Conservation (phyloP, 1,140 invertebrate genomes). For the Danaus plexippus region DNA sequence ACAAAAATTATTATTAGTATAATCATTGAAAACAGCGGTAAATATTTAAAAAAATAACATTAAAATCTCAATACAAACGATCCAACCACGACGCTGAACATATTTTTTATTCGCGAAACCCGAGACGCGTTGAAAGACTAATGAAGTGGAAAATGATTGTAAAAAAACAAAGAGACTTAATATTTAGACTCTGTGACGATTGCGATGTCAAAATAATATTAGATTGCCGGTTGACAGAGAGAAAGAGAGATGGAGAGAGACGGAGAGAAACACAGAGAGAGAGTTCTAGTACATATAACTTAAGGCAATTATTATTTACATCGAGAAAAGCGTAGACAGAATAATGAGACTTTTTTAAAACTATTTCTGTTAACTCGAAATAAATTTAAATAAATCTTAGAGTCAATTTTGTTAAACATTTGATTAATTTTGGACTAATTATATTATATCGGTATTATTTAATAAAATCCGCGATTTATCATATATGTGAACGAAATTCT, state of each 20-base stretch:
- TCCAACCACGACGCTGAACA: constrained; percentile 3
- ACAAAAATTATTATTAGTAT: not conserved
- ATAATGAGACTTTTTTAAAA: too few species aligned
- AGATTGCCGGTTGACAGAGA: not conserved
- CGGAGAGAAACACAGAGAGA: too few species aligned
- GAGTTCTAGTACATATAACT: too few species aligned
- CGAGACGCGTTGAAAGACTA: constrained; percentile 26
- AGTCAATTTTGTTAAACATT: too few species aligned
- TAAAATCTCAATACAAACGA: constrained; percentile 5
- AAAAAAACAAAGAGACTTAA: constrained; percentile 22
- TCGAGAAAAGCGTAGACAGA: too few species aligned
- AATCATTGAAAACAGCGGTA: too few species aligned
- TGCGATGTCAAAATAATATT: constrained; percentile 17
- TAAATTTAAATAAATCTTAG: too few species aligned
- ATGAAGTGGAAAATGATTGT: constrained; percentile 31
- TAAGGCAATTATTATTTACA: too few species aligned
- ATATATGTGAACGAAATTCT: constrained; percentile 30
- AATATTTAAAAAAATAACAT: not conserved
- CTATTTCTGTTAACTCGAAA: too few species aligned
- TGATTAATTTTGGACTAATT: too few species aligned
- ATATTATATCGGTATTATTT: constrained; percentile 8
- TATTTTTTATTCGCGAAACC: constrained; percentile 33
- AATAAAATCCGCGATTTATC: constrained; percentile 28
- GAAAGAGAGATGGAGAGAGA: too few species aligned
- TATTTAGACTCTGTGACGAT: constrained; percentile 25